Percentiles rank a stretch among this genome's conserved stretches.
These are phyloP conservation scores for Pseudococcus jackbeardsleyi DNA, from an alignment of 2,888 invertebrate genomes.

Conservation along the genomic window DNA sequence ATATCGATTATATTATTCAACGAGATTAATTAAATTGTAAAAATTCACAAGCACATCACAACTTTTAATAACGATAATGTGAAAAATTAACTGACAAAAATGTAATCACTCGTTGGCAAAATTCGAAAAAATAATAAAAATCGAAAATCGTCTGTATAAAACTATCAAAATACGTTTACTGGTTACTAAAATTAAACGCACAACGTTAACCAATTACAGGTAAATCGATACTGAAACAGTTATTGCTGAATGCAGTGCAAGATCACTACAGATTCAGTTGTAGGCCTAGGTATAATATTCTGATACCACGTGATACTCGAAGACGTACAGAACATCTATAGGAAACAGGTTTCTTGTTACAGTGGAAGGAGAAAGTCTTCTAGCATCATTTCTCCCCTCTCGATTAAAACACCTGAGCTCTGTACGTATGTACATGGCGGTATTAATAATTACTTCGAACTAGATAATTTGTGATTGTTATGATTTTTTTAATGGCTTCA, in stretches of 20 bases:
- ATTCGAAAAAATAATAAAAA: background rate
- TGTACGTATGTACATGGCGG: background rate
- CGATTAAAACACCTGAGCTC: conserved; percentile 45
- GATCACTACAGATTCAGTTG: background rate
- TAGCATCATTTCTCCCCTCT: conserved; percentile 37
- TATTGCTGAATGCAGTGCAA: background rate
- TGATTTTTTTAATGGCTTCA: conserved; percentile 12
- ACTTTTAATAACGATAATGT: background rate
- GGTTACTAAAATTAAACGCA: background rate
- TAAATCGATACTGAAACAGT: conserved; percentile 16
- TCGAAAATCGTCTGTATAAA: background rate
- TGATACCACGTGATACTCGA: conserved; percentile 50
- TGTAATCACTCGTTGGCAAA: background rate
- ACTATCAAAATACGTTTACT: background rate
- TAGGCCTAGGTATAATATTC: background rate
- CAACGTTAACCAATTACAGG: background rate
- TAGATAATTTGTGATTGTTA: conserved; percentile 1
- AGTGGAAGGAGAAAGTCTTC: conserved; percentile 57
- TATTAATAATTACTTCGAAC: background rate
- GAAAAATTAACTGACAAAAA: background rate
- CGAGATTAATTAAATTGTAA: background rate
- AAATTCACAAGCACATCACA: conserved; percentile 36
- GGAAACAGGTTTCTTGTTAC: conserved; percentile 47
- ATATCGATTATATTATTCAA: background rate
- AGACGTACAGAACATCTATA: conserved; percentile 42